Evolutionary conservation across 2,113 vertebrate species (phyloP).

Genomic region (Cephalophus harveyi): DNA sequence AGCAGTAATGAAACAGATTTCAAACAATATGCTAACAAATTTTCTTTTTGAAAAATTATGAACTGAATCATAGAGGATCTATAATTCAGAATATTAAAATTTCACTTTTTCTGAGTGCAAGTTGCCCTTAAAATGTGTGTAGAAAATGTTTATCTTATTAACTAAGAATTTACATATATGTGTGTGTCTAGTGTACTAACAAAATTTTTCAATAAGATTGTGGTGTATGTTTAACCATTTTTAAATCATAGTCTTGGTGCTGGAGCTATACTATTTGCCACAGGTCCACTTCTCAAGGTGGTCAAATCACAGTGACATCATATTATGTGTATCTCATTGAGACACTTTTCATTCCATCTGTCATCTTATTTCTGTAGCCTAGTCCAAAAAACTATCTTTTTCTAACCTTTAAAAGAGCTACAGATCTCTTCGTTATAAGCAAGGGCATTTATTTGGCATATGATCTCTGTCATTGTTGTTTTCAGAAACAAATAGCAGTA

Average conservation of each 20-base stretch:
- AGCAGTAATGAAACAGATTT: not conserved
- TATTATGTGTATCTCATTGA: constrained; percentile 90
- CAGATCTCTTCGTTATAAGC: not conserved
- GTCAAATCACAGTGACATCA: constrained; percentile 88
- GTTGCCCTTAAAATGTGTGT: not conserved
- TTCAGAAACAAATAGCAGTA: not conserved
- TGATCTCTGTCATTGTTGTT: not conserved
- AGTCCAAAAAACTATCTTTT: constrained; percentile 76
- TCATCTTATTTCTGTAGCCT: constrained; percentile 80
- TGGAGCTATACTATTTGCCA: constrained; percentile 87
- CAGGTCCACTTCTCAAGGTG: constrained; percentile 89
- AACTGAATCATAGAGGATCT: not conserved
- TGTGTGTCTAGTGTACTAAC: not conserved
- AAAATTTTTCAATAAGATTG: not conserved
- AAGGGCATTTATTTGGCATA: not conserved
- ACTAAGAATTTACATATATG: not conserved
- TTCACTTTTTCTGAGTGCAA: not conserved
- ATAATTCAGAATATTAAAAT: not conserved
- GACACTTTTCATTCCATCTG: constrained; percentile 89
- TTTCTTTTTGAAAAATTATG: not conserved
- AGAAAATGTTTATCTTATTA: not conserved
- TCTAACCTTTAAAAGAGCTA: not conserved
- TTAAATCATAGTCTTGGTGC: constrained; percentile 88
- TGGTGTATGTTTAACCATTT: not conserved
- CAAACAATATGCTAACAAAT: not conserved